Evolutionary conservation across 2,113 vertebrate genomes (phyloP).

Genomic region (Addax nasomaculatus): DNA sequence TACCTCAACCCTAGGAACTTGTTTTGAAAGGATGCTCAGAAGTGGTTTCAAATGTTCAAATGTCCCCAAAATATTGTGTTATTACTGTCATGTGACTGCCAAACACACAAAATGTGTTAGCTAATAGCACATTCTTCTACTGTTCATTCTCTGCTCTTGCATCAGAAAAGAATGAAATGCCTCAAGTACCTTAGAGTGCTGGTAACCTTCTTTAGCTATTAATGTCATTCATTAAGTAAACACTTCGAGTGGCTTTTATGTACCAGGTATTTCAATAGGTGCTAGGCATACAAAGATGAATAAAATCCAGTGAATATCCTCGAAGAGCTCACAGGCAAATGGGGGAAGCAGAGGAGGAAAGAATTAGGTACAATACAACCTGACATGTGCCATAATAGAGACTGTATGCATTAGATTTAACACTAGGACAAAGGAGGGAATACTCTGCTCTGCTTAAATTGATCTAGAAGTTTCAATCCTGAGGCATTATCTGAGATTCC

Average conservation of each 20-base stretch:
- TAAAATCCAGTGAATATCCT: neutral
- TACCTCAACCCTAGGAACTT: neutral
- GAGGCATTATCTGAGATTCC: neutral
- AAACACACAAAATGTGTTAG: neutral
- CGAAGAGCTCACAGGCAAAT: neutral
- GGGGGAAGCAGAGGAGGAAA: neutral
- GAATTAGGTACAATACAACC: neutral
- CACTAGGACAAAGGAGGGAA: neutral
- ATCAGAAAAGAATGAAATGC: slow-evolving; percentile 24
- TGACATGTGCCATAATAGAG: neutral
- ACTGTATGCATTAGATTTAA: neutral
- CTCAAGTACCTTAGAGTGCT: neutral
- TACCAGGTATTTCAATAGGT: neutral
- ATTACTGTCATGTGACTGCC: neutral
- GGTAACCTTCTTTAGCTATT: slow-evolving; percentile 4
- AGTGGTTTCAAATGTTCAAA: slow-evolving; percentile 13
- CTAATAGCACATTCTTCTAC: neutral
- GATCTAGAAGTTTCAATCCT: neutral
- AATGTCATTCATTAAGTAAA: slow-evolving; percentile 1
- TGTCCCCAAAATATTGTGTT: neutral
- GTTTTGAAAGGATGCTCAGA: slow-evolving; percentile 26
- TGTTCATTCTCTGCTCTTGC: neutral
- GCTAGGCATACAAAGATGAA: neutral
- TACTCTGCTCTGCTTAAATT: neutral
- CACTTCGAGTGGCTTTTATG: neutral